These are phyloP conservation scores for Drosophila rufa DNA, from an alignment of 1,140 invertebrate species.

Conservation along the genomic window DNA sequence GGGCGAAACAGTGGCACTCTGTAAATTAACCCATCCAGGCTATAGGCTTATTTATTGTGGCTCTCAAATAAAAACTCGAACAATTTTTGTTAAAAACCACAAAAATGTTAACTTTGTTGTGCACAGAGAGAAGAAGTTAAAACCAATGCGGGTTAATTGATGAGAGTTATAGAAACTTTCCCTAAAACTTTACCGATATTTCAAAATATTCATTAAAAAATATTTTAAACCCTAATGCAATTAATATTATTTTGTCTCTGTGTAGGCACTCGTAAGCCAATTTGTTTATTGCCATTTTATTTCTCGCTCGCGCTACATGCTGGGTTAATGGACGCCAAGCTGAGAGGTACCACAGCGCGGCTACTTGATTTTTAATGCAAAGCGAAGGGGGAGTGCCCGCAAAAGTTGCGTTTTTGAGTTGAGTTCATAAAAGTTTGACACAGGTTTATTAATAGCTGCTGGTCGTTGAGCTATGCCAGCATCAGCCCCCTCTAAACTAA, in stretches of 20 bases:
- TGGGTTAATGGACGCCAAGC: slow-evolving; percentile 40
- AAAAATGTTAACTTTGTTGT: not conserved
- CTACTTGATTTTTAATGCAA: slow-evolving; percentile 58
- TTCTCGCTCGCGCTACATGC: slow-evolving; percentile 9
- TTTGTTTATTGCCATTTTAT: slow-evolving; percentile 27
- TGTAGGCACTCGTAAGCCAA: slow-evolving; percentile 1
- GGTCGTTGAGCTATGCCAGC: slow-evolving; percentile 55
- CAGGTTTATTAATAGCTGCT: slow-evolving; percentile 77
- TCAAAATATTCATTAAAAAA: not conserved
- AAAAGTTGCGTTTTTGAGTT: slow-evolving; percentile 55
- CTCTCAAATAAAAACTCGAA: slow-evolving; percentile 4
- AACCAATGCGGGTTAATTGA: not conserved
- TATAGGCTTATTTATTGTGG: slow-evolving; percentile 14
- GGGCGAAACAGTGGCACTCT: slow-evolving; percentile 23
- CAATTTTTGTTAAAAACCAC: slow-evolving; percentile 19
- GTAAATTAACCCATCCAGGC: slow-evolving; percentile 47
- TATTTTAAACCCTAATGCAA: not conserved
- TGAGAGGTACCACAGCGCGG: slow-evolving; percentile 39
- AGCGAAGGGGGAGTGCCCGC: slow-evolving; percentile 26
- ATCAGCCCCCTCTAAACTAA: slow-evolving; percentile 27
- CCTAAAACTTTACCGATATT: no score
- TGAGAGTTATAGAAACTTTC: not conserved
- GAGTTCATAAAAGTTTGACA: slow-evolving; percentile 77
- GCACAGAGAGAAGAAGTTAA: not conserved
- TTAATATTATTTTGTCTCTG: not conserved